These are phyloP conservation scores for Centroberyx gerrardi DNA, from an alignment of 2,797 vertebrate genomes.

Conservation along the genomic window DNA sequence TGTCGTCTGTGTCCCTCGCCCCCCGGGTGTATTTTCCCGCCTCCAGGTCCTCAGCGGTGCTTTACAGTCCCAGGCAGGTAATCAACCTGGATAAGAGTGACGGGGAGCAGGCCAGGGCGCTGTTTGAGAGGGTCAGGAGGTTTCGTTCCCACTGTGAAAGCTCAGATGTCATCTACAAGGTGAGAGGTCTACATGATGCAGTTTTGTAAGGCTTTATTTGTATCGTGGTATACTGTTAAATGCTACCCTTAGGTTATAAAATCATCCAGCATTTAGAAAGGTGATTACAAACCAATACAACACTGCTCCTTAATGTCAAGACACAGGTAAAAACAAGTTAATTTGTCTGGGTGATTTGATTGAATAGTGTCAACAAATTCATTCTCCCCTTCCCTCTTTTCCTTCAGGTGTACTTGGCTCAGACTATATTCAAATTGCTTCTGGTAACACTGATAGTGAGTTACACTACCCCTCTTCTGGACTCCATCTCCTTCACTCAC, in stretches of 20 bases:
- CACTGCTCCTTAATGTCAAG: no score
- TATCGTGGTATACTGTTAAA: no score
- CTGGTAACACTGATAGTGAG: conserved; percentile 80
- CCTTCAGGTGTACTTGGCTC: conserved; percentile 85
- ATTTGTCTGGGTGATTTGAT: background rate
- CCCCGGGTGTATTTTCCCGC: conserved; percentile 21
- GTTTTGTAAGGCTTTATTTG: background rate
- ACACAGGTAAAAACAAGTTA: no score
- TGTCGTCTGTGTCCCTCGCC: conserved; percentile 56
- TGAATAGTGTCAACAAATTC: background rate
- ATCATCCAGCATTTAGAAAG: no score
- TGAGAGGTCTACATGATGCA: conserved; percentile 39
- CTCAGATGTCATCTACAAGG: conserved; percentile 87
- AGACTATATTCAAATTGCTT: conserved; percentile 86
- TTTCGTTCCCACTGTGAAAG: conserved; percentile 88
- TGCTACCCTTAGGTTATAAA: no score
- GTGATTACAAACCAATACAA: no score
- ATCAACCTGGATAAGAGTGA: conserved; percentile 86
- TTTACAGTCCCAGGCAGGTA: conserved; percentile 61
- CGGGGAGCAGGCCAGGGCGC: conserved; percentile 86
- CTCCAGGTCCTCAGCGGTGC: conserved; percentile 32
- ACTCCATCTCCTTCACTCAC: conserved; percentile 85
- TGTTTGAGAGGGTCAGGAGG: conserved; percentile 88
- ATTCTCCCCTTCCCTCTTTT: background rate
- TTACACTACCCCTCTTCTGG: conserved; percentile 84